Evolutionary conservation across 2,797 vertebrate genomes (phyloP).

Genomic region (Miichthys miiuy): DNA sequence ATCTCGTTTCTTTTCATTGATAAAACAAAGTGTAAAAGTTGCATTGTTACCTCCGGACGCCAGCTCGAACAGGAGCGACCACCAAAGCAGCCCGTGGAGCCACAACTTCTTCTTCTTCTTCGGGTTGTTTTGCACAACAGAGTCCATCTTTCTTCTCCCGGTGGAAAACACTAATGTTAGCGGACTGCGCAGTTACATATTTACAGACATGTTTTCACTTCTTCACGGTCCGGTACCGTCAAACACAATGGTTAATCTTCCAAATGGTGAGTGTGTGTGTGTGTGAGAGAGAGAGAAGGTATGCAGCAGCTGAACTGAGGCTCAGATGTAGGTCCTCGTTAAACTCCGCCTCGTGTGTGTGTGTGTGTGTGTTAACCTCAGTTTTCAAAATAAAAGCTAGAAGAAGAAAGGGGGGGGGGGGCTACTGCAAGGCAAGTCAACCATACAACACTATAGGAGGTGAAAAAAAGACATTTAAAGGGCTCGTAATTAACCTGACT

Average conservation of each 20-base stretch:
- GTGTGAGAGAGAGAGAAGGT: not conserved
- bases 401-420: not conserved
- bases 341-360: slow-evolving; percentile 68
- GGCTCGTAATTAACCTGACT: not conserved
- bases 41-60: slow-evolving; percentile 73
- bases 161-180: slow-evolving; percentile 35
- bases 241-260: not conserved
- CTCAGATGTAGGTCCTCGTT: not conserved
- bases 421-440: not conserved
- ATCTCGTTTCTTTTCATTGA: not conserved
- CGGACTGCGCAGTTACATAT: slow-evolving; percentile 61
- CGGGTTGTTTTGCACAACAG: slow-evolving; percentile 34
- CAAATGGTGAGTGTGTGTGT: not conserved
- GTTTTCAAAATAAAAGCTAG: slow-evolving; percentile 67
- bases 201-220: slow-evolving; percentile 33
- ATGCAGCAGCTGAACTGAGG: not conserved
- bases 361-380: not conserved
- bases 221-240: slow-evolving; percentile 20
- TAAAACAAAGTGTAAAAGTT: slow-evolving; percentile 19
- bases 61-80: slow-evolving; percentile 73
- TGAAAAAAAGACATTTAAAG: not conserved
- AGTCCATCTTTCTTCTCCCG: slow-evolving; percentile 71
- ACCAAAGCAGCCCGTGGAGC: slow-evolving; percentile 71
- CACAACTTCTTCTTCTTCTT: slow-evolving; percentile 71
- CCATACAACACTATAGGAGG: not conserved